These are phyloP conservation scores for Thalpophila matura DNA, from an alignment of 2,888 invertebrate genomes.

Conservation along the genomic window DNA sequence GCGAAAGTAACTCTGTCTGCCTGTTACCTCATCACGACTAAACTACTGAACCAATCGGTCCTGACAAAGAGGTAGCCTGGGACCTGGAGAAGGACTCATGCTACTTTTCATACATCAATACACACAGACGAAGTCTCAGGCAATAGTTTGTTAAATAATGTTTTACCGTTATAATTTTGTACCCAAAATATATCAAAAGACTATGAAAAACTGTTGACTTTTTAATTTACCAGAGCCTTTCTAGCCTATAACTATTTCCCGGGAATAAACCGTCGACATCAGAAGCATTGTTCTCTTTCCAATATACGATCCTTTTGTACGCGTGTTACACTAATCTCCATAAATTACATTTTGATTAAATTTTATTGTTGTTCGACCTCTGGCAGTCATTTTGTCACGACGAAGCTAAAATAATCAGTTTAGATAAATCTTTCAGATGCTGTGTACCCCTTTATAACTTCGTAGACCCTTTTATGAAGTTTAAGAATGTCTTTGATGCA, in stretches of 20 bases:
- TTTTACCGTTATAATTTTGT: no score
- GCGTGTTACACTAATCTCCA: slow-evolving; percentile 76
- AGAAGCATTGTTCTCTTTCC: slow-evolving; percentile 75
- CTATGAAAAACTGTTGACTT: not conserved
- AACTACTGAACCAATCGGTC: no score
- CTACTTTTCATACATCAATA: no score
- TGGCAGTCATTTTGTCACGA: slow-evolving; percentile 49
- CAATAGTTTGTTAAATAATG: no score
- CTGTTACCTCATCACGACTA: no score
- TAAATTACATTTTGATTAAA: slow-evolving; percentile 78
- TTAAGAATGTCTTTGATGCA: slow-evolving; percentile 5
- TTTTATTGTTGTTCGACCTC: slow-evolving; percentile 64
- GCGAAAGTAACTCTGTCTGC: no score
- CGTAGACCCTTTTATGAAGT: slow-evolving; percentile 17
- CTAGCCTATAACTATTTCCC: slow-evolving; percentile 54
- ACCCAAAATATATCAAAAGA: not conserved
- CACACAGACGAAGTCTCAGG: no score
- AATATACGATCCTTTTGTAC: slow-evolving; percentile 75
- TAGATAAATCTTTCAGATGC: slow-evolving; percentile 44
- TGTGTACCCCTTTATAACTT: slow-evolving; percentile 23
- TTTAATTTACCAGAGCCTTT: slow-evolving; percentile 43
- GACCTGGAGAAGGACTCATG: no score
- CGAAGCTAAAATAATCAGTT: slow-evolving; percentile 43
- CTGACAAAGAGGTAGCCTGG: no score
- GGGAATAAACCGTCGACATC: slow-evolving; percentile 65